phyloP scores from a whole-genome alignment of 2,797 vertebrate species.

The Scarus forsteni region DNA sequence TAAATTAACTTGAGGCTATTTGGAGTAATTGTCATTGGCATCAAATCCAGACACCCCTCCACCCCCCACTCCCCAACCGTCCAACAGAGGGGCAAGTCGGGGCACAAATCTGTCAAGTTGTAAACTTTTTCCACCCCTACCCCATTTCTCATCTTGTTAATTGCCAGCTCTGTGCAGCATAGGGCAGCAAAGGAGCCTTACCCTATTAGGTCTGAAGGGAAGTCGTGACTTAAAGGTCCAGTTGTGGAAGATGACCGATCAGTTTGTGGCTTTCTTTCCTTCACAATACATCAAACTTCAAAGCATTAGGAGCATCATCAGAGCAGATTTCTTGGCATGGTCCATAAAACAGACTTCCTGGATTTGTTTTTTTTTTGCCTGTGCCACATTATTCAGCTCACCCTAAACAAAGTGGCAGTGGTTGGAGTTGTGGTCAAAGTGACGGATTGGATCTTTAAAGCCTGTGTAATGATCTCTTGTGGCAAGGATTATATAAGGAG shows the following conservation, averaged over 20 bases:
- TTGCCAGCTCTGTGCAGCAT: neutral
- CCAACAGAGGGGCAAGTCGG: too few relatives aligned
- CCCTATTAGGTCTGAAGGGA: conserved; percentile 5
- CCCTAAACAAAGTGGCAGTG: conserved; percentile 66
- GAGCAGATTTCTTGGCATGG: conserved; percentile 49
- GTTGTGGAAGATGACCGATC: neutral
- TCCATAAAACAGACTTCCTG: conserved; percentile 21
- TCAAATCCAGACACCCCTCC: too few relatives aligned
- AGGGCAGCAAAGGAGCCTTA: neutral
- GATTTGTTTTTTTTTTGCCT: conserved; percentile 19
- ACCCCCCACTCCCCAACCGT: too few relatives aligned
- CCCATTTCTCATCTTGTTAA: neutral
- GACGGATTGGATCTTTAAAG: conserved; percentile 61
- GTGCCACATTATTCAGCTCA: conserved; percentile 46
- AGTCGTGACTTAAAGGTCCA: neutral
- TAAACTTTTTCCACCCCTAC: neutral
- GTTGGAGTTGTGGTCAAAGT: conserved; percentile 52
- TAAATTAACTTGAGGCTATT: too few relatives aligned
- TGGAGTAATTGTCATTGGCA: too few relatives aligned
- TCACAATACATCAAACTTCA: neutral
- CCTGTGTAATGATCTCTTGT: conserved; percentile 58
- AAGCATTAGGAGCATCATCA: conserved; percentile 10
- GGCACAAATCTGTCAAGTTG: neutral
- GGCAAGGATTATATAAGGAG: conserved; percentile 66
- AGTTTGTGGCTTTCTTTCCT: conserved; percentile 19